These are phyloP conservation scores for Caranx ignobilis DNA, from an alignment of 2,113 vertebrate species.

Conservation along the genomic window DNA sequence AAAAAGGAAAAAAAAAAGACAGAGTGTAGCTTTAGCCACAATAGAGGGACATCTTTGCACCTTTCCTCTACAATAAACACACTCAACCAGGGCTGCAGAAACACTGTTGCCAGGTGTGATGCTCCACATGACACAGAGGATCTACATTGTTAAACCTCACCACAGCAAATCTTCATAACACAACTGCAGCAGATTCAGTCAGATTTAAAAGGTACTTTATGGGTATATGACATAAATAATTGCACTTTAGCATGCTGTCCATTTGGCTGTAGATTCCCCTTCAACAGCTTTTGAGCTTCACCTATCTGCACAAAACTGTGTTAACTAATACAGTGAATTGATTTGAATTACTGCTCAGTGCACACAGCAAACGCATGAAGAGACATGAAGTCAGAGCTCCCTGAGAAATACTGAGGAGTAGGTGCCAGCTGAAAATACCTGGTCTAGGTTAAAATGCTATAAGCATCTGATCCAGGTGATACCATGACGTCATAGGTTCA, in stretches of 20 bases:
- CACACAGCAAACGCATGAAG: neutral
- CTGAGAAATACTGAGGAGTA: conserved; percentile 14
- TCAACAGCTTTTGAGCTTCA: neutral
- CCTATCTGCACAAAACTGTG: neutral
- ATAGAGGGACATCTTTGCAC: neutral
- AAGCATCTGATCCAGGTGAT: neutral
- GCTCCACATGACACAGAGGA: neutral
- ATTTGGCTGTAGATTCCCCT: neutral
- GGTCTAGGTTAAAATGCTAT: neutral
- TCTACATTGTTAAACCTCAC: neutral
- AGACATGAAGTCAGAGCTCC: neutral
- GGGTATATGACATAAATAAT: neutral
- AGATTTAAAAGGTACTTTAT: neutral
- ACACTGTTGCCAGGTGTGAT: neutral
- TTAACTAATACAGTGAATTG: too few relatives aligned
- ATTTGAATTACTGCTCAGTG: neutral
- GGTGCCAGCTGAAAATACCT: neutral
- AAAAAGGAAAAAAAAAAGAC: neutral
- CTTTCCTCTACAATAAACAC: neutral
- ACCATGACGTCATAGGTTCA: neutral
- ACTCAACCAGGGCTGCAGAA: neutral
- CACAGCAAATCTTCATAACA: neutral
- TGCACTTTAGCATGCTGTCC: neutral
- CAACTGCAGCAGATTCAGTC: neutral
- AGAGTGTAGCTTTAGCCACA: neutral